A percentile compares a stretch with the other conserved stretches of the same genome.
Conservation (phyloP, 2,113 vertebrate genomes). For the Podocnemis expansa region DNA sequence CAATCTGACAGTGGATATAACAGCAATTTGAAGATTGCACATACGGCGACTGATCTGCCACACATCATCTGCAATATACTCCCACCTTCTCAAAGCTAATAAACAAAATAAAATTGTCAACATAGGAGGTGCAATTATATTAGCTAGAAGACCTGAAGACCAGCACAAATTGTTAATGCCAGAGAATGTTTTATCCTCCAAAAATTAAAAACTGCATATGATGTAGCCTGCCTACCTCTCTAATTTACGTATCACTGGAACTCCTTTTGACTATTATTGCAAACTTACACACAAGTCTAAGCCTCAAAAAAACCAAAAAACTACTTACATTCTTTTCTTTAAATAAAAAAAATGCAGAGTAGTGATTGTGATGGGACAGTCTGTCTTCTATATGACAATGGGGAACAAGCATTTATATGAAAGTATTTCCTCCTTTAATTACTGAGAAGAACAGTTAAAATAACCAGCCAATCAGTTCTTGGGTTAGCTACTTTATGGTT, state of each 20-base stretch:
- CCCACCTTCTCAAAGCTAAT: not conserved
- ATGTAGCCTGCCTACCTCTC: not conserved
- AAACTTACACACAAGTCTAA: not conserved
- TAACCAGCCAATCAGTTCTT: not conserved
- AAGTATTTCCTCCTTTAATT: not conserved
- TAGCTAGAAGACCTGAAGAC: not conserved
- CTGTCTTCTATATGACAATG: constrained; percentile 9
- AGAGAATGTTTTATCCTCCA: not conserved
- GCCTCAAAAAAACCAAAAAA: not conserved
- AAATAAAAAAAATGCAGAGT: not conserved
- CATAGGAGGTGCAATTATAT: fast-evolving
- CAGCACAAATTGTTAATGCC: not conserved
- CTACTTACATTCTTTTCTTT: not conserved
- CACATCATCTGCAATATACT: fast-evolving
- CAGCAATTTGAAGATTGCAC: not conserved
- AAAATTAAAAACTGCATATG: not conserved
- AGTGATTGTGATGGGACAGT: not conserved
- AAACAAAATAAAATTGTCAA: not conserved
- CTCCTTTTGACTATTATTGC: not conserved
- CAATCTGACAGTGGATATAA: not conserved
- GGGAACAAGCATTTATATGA: not conserved
- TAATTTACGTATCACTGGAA: not conserved
- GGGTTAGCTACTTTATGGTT: not conserved
- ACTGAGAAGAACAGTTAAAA: not conserved
- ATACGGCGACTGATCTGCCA: not conserved